A percentile compares a stretch with the other conserved stretches of the same genome.
Evolutionary conservation across 2,888 invertebrate genomes (phyloP).

Genomic region (Actias luna): DNA sequence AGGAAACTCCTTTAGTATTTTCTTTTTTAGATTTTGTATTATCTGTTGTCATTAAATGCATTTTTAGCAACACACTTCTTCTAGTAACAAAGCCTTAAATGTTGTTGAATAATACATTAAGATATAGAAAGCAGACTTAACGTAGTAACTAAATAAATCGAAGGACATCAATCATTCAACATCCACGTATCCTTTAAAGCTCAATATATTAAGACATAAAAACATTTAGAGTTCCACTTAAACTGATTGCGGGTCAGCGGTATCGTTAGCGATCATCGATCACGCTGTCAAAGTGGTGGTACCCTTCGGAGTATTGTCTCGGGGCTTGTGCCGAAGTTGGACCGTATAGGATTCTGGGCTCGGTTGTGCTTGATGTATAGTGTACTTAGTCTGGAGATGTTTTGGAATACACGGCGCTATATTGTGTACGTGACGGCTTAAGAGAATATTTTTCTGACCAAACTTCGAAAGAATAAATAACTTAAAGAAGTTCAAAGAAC

Average conservation of each 20-base stretch:
- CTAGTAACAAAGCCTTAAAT: too few relatives aligned
- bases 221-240: conserved; percentile 16
- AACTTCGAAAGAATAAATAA: too few relatives aligned
- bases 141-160: background rate
- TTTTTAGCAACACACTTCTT: too few relatives aligned
- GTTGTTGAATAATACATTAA: too few relatives aligned
- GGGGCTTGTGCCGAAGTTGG: conserved; percentile 29
- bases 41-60: too few relatives aligned
- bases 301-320: conserved; percentile 32
- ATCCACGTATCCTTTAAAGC: background rate
- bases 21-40: too few relatives aligned
- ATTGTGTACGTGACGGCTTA: background rate
- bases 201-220: conserved; percentile 9
- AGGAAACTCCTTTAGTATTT: too few relatives aligned
- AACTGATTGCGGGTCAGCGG: conserved; percentile 34
- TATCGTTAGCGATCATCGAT: conserved; percentile 34
- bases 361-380: conserved; percentile 30
- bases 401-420: background rate
- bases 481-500: too few relatives aligned
- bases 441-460: background rate
- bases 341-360: conserved; percentile 25
- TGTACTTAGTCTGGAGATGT: conserved; percentile 16
- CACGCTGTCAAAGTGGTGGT: conserved; percentile 31
- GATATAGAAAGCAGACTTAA: background rate
- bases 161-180: background rate